Evolutionary conservation across 2,113 vertebrate genomes (phyloP).

Genomic region (Planiliza haematocheilus): DNA sequence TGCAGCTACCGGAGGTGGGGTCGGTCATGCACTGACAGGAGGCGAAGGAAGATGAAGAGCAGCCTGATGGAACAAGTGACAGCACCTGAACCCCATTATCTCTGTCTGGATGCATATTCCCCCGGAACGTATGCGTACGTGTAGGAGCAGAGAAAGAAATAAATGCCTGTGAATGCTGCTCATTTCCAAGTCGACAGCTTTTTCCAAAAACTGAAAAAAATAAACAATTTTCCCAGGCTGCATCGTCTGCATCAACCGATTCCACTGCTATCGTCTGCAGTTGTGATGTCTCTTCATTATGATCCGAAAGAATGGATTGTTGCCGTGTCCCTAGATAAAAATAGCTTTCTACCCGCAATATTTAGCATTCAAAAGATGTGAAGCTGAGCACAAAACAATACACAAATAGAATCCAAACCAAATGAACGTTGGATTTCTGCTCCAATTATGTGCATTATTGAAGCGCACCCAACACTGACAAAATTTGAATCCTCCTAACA

Average conservation of each 20-base stretch:
- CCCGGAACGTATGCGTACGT: not conserved
- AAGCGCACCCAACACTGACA: not conserved
- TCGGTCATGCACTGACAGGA: not conserved
- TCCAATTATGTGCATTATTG: slow-evolving; percentile 8
- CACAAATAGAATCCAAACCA: not conserved
- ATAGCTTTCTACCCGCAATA: no score
- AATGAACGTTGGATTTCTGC: slow-evolving; percentile 9
- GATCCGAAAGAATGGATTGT: no score
- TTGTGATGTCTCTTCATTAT: no score
- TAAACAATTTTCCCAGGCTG: not conserved
- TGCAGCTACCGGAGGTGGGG: not conserved
- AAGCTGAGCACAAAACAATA: not conserved
- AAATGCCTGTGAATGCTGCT: no score
- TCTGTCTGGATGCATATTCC: not conserved
- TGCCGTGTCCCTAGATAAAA: no score
- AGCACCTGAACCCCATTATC: slow-evolving; percentile 6
- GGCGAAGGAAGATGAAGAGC: not conserved
- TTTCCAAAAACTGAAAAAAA: not conserved
- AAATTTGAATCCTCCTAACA: slow-evolving; percentile 3
- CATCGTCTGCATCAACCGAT: not conserved
- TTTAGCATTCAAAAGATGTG: no score
- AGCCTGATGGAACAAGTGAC: not conserved
- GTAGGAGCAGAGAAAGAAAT: not conserved
- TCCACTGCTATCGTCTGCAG: no score
- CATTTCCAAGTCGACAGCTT: not conserved